Evolutionary conservation across 2,888 invertebrate genomes (phyloP).

Genomic region (Lasioglossum leucozonium): DNA sequence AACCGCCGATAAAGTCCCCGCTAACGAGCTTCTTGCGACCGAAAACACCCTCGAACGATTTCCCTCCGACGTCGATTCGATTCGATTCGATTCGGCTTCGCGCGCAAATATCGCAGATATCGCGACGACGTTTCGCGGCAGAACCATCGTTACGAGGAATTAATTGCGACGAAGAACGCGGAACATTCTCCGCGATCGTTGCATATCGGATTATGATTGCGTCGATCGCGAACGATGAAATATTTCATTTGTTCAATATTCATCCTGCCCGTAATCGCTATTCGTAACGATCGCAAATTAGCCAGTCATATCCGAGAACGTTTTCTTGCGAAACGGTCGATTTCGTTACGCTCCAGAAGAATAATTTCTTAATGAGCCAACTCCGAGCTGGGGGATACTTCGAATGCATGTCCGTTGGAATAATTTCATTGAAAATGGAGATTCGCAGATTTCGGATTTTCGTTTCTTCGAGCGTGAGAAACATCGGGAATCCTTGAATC

Average conservation of each 20-base stretch:
- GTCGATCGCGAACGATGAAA: background rate
- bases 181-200: background rate
- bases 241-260: conserved; percentile 3
- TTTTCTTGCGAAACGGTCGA: conserved; percentile 59
- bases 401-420: background rate
- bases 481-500: background rate
- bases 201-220: background rate
- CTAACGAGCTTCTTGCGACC: conserved; percentile 23
- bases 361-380: conserved; percentile 63
- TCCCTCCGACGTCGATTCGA: background rate
- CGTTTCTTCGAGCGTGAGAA: background rate
- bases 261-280: conserved; percentile 28
- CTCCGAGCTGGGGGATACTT: conserved; percentile 4
- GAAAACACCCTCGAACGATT: background rate
- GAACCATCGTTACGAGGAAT: background rate
- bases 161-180: background rate
- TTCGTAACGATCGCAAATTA: conserved; percentile 40
- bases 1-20: background rate
- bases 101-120: background rate
- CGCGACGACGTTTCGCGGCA: background rate
- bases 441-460: conserved; percentile 6
- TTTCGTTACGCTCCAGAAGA: conserved; percentile 60
- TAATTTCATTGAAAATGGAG: background rate
- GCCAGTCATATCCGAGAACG: conserved; percentile 41
- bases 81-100: background rate